These are phyloP conservation scores for Stramonita haemastoma DNA, from an alignment of 2,888 invertebrate genomes.

Conservation along the genomic window DNA sequence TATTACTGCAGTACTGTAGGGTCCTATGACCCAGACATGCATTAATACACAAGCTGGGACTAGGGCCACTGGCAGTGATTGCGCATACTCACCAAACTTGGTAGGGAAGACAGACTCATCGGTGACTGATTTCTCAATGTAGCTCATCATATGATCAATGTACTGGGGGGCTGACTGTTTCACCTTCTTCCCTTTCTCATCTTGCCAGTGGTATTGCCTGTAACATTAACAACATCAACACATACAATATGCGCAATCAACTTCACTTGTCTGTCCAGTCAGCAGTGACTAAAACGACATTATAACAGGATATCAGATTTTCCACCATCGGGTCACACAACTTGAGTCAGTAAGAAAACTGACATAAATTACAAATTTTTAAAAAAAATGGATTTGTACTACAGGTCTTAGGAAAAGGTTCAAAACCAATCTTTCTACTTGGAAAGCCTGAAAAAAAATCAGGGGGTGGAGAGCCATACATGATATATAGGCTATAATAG, in stretches of 20 bases:
- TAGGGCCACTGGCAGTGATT: not conserved
- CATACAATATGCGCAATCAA: not conserved
- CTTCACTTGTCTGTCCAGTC: not conserved
- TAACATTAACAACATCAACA: slow-evolving; percentile 53
- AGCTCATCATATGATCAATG: slow-evolving; percentile 99
- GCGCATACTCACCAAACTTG: slow-evolving; percentile 90
- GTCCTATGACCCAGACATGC: too few species aligned
- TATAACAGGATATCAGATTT: not conserved
- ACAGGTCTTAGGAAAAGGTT: too few species aligned
- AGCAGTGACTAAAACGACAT: too few species aligned
- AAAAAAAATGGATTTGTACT: too few species aligned
- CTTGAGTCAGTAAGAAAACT: too few species aligned
- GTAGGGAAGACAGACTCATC: slow-evolving; percentile 98
- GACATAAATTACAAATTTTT: too few species aligned
- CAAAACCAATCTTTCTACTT: too few species aligned
- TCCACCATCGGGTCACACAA: not conserved
- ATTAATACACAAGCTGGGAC: too few species aligned
- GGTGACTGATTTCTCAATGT: slow-evolving; percentile 96
- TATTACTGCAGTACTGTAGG: too few species aligned
- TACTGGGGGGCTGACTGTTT: slow-evolving; percentile 98
- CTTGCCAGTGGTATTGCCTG: slow-evolving; percentile 98
- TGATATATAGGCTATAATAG: too few species aligned
- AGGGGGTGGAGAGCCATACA: not conserved
- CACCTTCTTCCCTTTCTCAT: slow-evolving; percentile 98
- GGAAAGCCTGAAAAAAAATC: not conserved